A percentile compares a stretch with the other conserved stretches of the same genome.
Conservation (phyloP, 2,113 vertebrate species). For the Megaceryle maxima region DNA sequence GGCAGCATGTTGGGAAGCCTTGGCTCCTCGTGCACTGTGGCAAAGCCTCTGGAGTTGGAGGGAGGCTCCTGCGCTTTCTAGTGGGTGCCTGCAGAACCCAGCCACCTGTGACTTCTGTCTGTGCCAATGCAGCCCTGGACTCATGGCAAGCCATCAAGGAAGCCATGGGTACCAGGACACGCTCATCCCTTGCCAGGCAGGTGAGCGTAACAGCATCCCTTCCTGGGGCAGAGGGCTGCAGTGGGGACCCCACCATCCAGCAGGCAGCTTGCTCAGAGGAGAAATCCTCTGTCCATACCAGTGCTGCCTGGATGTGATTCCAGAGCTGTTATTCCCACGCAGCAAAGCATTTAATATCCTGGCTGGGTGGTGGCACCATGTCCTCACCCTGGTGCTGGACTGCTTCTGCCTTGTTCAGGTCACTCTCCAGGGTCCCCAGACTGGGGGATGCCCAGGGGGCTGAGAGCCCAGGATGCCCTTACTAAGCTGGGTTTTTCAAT, state of each 20-base stretch:
- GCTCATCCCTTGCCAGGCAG: fast-evolving
- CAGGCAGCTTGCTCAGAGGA: not conserved
- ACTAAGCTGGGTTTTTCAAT: not conserved
- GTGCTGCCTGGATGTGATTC: fast-evolving
- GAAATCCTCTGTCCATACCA: not conserved
- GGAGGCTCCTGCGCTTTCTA: fast-evolving
- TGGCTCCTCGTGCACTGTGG: fast-evolving
- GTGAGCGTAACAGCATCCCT: not conserved
- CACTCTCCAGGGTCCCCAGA: not conserved
- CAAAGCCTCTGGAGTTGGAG: not conserved
- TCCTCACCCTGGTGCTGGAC: fast-evolving
- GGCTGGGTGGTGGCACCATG: fast-evolving
- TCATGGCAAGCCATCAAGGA: fast-evolving
- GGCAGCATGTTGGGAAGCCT: not conserved
- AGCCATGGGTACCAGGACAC: not conserved
- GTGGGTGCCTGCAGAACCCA: fast-evolving
- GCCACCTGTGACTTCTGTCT: not conserved
- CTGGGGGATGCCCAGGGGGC: not conserved
- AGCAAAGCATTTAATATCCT: not conserved
- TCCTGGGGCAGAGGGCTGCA: not conserved
- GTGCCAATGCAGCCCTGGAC: fast-evolving
- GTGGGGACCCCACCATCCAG: fast-evolving
- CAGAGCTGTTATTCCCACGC: not conserved
- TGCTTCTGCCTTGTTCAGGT: not conserved
- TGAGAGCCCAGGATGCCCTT: not conserved